A percentile compares a stretch with the other conserved stretches of the same genome.
Conservation (phyloP, 2,797 vertebrate species). For the Peromyscus attwateri region DNA sequence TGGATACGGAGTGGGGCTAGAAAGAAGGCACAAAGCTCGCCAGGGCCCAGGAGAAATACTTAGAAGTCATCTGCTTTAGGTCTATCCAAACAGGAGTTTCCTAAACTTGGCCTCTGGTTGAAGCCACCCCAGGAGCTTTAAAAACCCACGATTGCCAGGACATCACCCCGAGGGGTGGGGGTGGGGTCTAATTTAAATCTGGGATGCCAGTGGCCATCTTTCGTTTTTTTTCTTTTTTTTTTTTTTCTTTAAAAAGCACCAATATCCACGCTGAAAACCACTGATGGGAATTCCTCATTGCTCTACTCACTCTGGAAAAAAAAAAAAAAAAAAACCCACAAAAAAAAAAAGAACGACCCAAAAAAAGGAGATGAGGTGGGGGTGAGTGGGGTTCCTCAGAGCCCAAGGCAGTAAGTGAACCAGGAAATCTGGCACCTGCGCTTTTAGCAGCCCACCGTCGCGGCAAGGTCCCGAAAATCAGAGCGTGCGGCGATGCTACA, state of each 20-base stretch:
- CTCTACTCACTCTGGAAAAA: not conserved
- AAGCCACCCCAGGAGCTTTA: not conserved
- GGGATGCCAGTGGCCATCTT: not conserved
- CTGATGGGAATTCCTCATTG: not conserved
- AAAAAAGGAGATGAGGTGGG: too few relatives aligned
- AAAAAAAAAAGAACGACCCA: not conserved
- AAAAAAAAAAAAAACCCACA: not conserved
- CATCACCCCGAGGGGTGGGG: not conserved
- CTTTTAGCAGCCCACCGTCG: accelerated
- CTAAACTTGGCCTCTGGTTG: not conserved
- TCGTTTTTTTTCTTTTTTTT: not conserved
- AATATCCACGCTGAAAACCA: constrained; percentile 10
- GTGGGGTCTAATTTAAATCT: not conserved
- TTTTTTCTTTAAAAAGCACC: not conserved
- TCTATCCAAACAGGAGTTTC: not conserved
- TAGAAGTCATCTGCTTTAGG: not conserved
- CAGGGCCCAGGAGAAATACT: not conserved
- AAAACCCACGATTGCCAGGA: not conserved
- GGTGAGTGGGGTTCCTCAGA: not conserved
- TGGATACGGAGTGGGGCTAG: not conserved
- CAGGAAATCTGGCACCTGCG: not conserved
- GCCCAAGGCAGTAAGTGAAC: not conserved
- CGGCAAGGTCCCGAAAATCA: not conserved
- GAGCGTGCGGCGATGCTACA: constrained; percentile 79
- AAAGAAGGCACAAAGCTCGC: not conserved